Evolutionary conservation across 2,797 vertebrate genomes (phyloP), one percentile per base, ranked within the genome.

Genomic region (Ispidina lecontei): DNA sequence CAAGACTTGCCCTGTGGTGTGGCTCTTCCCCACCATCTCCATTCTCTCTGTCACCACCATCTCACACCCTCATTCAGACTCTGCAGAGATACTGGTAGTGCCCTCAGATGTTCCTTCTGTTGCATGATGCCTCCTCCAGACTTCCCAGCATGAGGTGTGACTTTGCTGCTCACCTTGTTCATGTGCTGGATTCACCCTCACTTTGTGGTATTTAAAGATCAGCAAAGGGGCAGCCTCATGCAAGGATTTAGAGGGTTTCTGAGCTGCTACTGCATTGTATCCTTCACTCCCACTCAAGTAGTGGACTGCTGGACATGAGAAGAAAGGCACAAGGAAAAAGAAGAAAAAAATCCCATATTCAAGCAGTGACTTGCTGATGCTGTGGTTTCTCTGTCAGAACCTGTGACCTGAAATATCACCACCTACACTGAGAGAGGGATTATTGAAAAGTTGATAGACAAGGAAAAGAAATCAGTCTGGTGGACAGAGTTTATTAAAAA

Each of bases 361-460:
- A 31, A 86, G 51, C 62, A 84, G 51, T 33, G 62, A 72, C 58
- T 91, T 83, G 85, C 72, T 92, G 82, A 83, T 11, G 0, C 35
- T 80, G 94, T 54, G 82, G 33, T 87, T 96, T 84, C 54, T 77
- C 72, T 83, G 54, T 85, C 65, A 89, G 80, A 83, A 83, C 49
- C 62, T 80, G 79, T 92, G 82, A 91, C 79, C 91, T 92, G 89
- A 77, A 83, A 92, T 94, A 84, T 59, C 65, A 62, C 25, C 0
- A 14, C 41, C 39, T 82, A 41, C 52, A 54, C 37, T 73, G 41
- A 58, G 0, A 1, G 54, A 80, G 65, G 58, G 60, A 64, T 89
- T 87, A 71, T 52, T 85, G 73, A 72, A 74, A 87, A 90, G 89
- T 25, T 7, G 62, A 69, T 64, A 39, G 33, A 12, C 77, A 83